phyloP scores from a whole-genome alignment of 2,113 vertebrate genomes.

The Dolichallabes microphthalmus region DNA sequence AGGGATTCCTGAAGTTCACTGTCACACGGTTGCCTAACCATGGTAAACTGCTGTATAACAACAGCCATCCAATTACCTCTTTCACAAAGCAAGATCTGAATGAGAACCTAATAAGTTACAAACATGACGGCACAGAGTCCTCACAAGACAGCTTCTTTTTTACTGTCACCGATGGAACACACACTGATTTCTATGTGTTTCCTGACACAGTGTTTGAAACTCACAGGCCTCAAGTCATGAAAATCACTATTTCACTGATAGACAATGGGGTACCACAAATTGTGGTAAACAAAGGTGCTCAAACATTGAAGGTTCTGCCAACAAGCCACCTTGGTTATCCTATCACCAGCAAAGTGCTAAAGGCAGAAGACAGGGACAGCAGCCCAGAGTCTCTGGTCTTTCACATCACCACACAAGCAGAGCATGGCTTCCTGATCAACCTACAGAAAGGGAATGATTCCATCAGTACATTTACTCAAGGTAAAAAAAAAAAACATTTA shows the following conservation, averaged over 20 bases:
- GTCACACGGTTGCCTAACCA: constrained; percentile 85
- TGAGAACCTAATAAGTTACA: constrained; percentile 94
- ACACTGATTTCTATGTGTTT: constrained; percentile 89
- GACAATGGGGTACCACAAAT: constrained; percentile 85
- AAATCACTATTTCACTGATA: constrained; percentile 78
- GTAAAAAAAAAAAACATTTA: constrained; percentile 71
- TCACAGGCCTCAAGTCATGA: constrained; percentile 83
- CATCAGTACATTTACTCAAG: constrained; percentile 86
- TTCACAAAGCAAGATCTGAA: constrained; percentile 94
- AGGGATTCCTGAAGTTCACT: constrained; percentile 79
- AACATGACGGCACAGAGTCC: constrained; percentile 84
- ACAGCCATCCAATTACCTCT: constrained; percentile 68
- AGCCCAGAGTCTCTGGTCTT: constrained; percentile 72
- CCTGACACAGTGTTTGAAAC: constrained; percentile 90
- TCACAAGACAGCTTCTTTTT: constrained; percentile 89
- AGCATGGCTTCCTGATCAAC: constrained; percentile 84
- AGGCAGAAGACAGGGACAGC: constrained; percentile 86
- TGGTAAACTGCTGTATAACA: constrained; percentile 84
- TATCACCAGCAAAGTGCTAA: constrained; percentile 82
- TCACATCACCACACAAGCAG: constrained; percentile 76
- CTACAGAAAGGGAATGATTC: constrained; percentile 85
- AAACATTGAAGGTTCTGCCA: constrained; percentile 78
- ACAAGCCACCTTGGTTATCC: constrained; percentile 82
- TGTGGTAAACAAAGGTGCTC: constrained; percentile 82
- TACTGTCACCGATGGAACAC: constrained; percentile 87